Base-by-base conservation (phyloP, 2,888 invertebrate species). In the Morpho achilles region DNA sequence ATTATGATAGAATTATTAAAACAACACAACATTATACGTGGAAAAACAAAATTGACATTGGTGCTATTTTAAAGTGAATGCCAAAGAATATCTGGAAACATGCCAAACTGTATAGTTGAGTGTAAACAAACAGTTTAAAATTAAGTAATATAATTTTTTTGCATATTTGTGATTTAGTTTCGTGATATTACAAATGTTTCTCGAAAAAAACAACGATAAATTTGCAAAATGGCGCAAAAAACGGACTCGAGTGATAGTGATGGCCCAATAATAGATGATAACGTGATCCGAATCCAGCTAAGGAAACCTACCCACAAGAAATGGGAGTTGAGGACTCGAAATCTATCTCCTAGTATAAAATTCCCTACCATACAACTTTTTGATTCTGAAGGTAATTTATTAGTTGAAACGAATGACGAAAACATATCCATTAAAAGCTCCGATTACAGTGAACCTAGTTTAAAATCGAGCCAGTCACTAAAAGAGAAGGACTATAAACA, bases 271-370 rank as follows among this genome's bases (percentile, higher is more conserved):
- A 85, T 91, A 78, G 84, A 89, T 65, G 86, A 91, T 68, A 92
- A 93, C 69, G 83, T 93, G 67, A 93, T 94, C 70, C 86, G 92
- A 61, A 91, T 94, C 67, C 93, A 93, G 78, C 80, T 94, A 65
- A 87, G 91, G 72, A 93, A 93, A 77, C 92, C 93, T 51, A 88
- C 82, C 72, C 91, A 91, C 67, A 92, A 92, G 82, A 92, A 92
- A 80, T 94, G 93, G 93, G 92, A 93, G 77, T 77, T 94, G 65
- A 89, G 93, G 49, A 93, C 93, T 45, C 91, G 93, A 67, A 93
- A 93, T 79, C 92, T 91, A 58, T 93, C 93, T 58, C 93, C 92
- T 46, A 91, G 92, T 69, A 85, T 93, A 64, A 80, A 80, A 69
- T 87, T 93, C 67, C 93, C 93, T 42, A 91, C 91, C 59, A 92